Conservation (phyloP, 2,113 vertebrate genomes). For the Callocephalon fimbriatum region DNA sequence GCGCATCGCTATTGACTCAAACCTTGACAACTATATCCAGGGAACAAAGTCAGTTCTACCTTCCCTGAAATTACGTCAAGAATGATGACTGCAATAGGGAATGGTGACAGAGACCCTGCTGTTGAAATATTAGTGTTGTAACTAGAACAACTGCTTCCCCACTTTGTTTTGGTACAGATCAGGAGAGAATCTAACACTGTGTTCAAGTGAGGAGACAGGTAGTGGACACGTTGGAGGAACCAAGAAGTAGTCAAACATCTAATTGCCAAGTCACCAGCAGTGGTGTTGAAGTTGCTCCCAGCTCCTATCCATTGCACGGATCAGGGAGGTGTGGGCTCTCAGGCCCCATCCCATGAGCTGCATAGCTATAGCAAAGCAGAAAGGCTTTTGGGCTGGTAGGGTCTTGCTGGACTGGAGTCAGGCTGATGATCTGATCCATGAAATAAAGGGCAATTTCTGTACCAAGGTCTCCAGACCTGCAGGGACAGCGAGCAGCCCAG, state of each 20-base stretch:
- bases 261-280: neutral
- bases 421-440: neutral
- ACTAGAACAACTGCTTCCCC: neutral
- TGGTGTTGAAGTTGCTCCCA: neutral
- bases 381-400: neutral
- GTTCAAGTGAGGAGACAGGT: neutral
- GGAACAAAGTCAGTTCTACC: neutral
- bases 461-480: neutral
- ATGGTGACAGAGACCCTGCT: neutral
- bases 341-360: neutral
- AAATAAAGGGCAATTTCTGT: neutral
- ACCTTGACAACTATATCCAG: neutral
- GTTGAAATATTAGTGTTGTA: neutral
- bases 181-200: neutral
- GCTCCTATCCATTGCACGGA: neutral
- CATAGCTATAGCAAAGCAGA: neutral
- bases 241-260: neutral
- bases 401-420: neutral
- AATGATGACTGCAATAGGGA: neutral
- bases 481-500: neutral
- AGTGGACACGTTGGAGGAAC: neutral
- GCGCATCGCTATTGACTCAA: neutral
- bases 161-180: neutral
- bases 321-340: neutral
- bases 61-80: neutral